Base-by-base conservation (phyloP, 2,797 vertebrate species). In the Catharus ustulatus region DNA sequence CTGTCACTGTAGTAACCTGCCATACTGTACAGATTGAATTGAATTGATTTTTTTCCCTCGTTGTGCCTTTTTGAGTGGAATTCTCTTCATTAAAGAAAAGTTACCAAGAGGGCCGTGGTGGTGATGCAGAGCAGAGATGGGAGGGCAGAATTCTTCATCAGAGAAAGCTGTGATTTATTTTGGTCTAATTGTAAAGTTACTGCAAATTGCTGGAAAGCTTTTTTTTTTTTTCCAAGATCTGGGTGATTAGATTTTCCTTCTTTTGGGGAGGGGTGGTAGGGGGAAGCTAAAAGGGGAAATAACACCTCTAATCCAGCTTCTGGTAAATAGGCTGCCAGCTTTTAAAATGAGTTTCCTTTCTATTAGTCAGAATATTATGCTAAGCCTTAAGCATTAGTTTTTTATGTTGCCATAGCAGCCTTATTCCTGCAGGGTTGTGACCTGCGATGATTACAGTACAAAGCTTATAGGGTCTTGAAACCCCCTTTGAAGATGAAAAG, bases 381-480 rank as follows among this genome's bases (percentile, higher is more conserved):
- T 99, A 99, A 99, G 99, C 99, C 99, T 98, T 98, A 98, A 98
- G 99, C 99, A 98, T 99, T 99, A 98, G 99, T 99, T 99, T 99
- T 98, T 99, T 99, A 99, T 99, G 99, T 99, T 99, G 98, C 99
- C 99, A 99, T 99, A 99, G 99, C 99, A 99, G 98, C 99, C 98
- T 98, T 99, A 98, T 99, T 99, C 99, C 99, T 99, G 99, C 99
- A 99, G 99, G 99, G 99, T 99, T 99, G 98, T 99, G 99, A 99
- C 99, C 99, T 99, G 98, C 98, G 98, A 99, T 99, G 99, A 99
- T 99, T 99, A 99, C 99, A 99, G 99, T 99, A 99, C 99, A 99
- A 99, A 99, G 99, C 99, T 99, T 99, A 99, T 99, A 99, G 99
- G 99, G 99, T 99, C 99, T 99, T 99, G 99, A 99, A 99, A 99